Percentiles rank a stretch among this genome's conserved stretches.
phyloP scores from a whole-genome alignment of 2,797 vertebrate species.

The Parotocinclus haroldoi region DNA sequence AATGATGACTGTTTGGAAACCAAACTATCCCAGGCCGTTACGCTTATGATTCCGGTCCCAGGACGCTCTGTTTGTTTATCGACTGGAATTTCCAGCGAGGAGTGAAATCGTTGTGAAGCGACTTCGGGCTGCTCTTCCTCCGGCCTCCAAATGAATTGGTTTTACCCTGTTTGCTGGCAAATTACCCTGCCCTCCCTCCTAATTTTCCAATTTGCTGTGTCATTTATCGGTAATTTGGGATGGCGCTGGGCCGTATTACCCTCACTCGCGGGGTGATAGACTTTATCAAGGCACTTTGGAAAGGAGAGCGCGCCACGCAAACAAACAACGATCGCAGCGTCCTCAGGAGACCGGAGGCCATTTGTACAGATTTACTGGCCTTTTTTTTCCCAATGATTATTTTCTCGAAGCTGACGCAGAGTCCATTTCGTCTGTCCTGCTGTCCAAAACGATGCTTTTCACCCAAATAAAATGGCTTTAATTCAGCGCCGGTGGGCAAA shows the following conservation, averaged over 20 bases:
- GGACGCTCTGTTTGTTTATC: too few relatives aligned
- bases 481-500: constrained; percentile 28
- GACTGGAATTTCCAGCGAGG: too few relatives aligned
- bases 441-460: constrained; percentile 53
- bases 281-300: constrained; percentile 70
- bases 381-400: constrained; percentile 50
- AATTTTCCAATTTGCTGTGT: constrained; percentile 84
- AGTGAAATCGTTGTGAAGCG: too few relatives aligned
- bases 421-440: constrained; percentile 49
- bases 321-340: constrained; percentile 62
- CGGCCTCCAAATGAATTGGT: constrained; percentile 76
- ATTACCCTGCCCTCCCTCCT: constrained; percentile 75
- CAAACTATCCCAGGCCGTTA: too few relatives aligned
- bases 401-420: constrained; percentile 65
- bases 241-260: constrained; percentile 70
- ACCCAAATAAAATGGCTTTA: constrained; percentile 55
- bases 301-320: constrained; percentile 57
- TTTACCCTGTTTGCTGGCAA: constrained; percentile 76
- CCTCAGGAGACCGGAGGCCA: constrained; percentile 54
- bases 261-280: constrained; percentile 72
- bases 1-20: too few relatives aligned
- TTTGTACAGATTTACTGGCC: constrained; percentile 48
- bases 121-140: constrained; percentile 53
- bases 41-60: too few relatives aligned
- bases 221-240: constrained; percentile 79